Percentiles rank a stretch among this genome's conserved stretches.
Conservation (phyloP, 1,140 invertebrate species). For the Drosophila arizonae region DNA sequence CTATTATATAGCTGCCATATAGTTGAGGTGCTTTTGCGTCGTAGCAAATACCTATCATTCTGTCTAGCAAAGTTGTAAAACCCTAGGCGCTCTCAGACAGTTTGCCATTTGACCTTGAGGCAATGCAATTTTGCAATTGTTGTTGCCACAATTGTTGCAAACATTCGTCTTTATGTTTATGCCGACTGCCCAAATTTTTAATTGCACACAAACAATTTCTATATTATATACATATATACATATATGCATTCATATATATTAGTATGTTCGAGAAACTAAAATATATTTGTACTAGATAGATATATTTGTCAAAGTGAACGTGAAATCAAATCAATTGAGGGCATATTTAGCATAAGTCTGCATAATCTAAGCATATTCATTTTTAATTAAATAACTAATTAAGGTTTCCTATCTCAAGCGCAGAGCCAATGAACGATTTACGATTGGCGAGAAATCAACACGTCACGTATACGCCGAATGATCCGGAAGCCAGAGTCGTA, state of each 20-base stretch:
- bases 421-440: no score
- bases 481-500: constrained; percentile 21
- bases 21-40: constrained; percentile 39
- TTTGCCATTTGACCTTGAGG: constrained; percentile 1
- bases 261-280: not conserved
- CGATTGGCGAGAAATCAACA: not conserved
- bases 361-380: constrained; percentile 10
- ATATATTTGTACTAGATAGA: not conserved
- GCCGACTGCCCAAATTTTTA: not conserved
- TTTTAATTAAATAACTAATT: constrained; percentile 30
- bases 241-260: no score
- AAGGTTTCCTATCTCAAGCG: constrained; percentile 6
- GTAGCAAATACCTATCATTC: constrained; percentile 19
- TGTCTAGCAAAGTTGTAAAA: constrained; percentile 25
- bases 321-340: constrained; percentile 15
- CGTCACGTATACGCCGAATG: constrained; percentile 9
- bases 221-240: not conserved
- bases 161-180: not conserved
- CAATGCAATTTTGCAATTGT: constrained; percentile 6
- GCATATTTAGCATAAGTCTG: constrained; percentile 34
- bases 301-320: constrained; percentile 5
- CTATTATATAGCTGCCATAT: constrained; percentile 39
- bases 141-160: constrained; percentile 31
- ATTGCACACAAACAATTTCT: not conserved
- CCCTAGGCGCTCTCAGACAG: constrained; percentile 18